phyloP scores from a whole-genome alignment of 2,888 invertebrate species.

The Linyphia triangularis region DNA sequence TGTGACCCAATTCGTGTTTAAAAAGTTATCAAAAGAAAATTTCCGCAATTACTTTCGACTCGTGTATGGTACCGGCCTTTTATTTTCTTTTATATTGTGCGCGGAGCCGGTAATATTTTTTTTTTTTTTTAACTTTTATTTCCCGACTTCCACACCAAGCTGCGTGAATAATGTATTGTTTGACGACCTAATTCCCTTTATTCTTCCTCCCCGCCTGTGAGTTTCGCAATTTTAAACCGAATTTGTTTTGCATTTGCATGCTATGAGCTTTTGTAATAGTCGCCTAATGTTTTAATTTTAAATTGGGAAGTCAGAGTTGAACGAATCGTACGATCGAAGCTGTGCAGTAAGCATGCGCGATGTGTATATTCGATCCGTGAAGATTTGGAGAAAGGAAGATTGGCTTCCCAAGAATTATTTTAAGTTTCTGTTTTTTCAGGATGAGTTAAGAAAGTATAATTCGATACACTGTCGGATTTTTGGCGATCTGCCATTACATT shows the following conservation, averaged over 20 bases:
- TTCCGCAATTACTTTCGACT: constrained; percentile 37
- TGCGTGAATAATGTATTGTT: constrained; percentile 48
- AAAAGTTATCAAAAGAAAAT: constrained; percentile 19
- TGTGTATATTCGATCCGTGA: background rate
- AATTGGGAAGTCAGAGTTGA: background rate
- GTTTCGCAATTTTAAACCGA: constrained; percentile 19
- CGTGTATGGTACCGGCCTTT: constrained; percentile 38
- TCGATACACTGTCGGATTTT: no score
- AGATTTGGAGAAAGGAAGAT: background rate
- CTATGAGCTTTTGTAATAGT: constrained; percentile 1
- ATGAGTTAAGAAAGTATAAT: no score
- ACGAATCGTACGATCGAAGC: background rate
- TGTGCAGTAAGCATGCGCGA: constrained; percentile 9
- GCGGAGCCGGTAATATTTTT: constrained; percentile 43
- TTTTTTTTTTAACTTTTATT: constrained; percentile 7
- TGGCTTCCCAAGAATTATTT: background rate
- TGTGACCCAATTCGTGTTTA: constrained; percentile 57
- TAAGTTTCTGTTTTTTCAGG: no score
- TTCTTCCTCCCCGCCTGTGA: background rate
- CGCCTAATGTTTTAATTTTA: background rate
- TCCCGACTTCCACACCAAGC: constrained; percentile 26
- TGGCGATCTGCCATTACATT: no score
- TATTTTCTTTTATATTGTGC: constrained; percentile 55
- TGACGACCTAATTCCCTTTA: constrained; percentile 51
- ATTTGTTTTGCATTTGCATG: constrained; percentile 7